Base-by-base conservation (phyloP, 2,113 vertebrate genomes). In the Brachirus orientalis region DNA sequence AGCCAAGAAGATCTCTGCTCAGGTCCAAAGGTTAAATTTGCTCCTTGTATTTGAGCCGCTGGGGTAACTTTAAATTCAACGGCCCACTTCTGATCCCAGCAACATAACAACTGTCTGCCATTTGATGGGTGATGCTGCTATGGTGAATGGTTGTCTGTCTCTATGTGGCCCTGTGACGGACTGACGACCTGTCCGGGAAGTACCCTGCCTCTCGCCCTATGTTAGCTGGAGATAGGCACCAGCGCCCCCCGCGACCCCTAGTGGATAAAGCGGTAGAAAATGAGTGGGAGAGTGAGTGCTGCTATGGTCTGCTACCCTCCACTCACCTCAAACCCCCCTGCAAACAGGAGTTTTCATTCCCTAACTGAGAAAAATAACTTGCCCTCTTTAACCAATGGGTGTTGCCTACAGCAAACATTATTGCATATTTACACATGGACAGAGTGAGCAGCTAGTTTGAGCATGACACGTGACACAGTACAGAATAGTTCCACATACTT, bases 111-210 rank as follows among this genome's bases (percentile, higher is more conserved):
- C 63, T 88, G 87, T 88, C 82, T 78, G 80, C 63, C 58, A 69
- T 84, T 77, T 88, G 77, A 86, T 82, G 80, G 77, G 79, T 86
- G 82, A 86, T 57, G 28, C 54, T 72, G 63, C 75, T 61, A 50
- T 52, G 72, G 57, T 79, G n/a, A n/a, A n/a, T n/a, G n/a, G n/a
- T n/a, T n/a, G n/a, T n/a, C n/a, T n/a, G n/a, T n/a, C n/a, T n/a
- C n/a, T n/a, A n/a, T n/a, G n/a, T n/a, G n/a, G n/a, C n/a, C n/a
- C n/a, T n/a, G n/a, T n/a, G n/a, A n/a, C n/a, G n/a, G n/a, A n/a
- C n/a, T n/a, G n/a, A n/a, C n/a, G n/a, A n/a, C n/a, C n/a, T n/a
- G n/a, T n/a, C n/a, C n/a, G n/a, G n/a, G n/a, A n/a, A n/a, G n/a
- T n/a, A n/a, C n/a, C n/a, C n/a, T n/a, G n/a, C n/a, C n/a, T n/a